Base-by-base conservation (phyloP, 30 jellyfish, hydroid and myxozoan species). In the Aurelia sp. region DNA sequence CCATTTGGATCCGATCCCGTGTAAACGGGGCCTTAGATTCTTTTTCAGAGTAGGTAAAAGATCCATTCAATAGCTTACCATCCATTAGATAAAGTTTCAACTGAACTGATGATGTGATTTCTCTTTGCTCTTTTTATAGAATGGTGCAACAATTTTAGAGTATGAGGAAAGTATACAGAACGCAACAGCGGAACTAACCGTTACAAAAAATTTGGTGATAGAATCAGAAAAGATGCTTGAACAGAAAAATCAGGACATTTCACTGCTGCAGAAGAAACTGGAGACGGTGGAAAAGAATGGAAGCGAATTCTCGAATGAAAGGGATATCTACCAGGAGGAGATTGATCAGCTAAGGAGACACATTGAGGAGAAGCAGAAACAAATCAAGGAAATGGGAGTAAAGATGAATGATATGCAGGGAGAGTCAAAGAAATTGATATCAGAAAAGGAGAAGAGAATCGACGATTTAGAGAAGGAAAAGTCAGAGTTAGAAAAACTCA, bases 311-410 rank as follows among this genome's bases (percentile, higher is more conserved):
- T 21, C 62, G 20, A 62, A 87, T 8, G 87, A 76, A 12, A 69
- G 86, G 66, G 31, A 77, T 55, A 66, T 23, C 48, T 60, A 84
- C 88, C 86, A 59, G 63, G 90, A 70, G 50, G 88, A 95, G 79
- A 64, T 82, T 33, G 83, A 73, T 41, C 48, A 31, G 70, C 30
- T 90, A 30, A 63, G 63, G 71, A 15, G 31, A 17, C 79, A 78
- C n/a, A 66, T 78, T 15, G 96, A 95, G 30, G 82, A 96, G 83
- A 44, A 87, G 57, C 91, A 95, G 78, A 16, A 47, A 11, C 85
- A 81, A 62, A 27, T 87, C 44, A 50, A 33, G 16, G 87, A 19
- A 5, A 6, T 78, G 40, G 30, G n/a, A 9, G 21, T 37, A 16
- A 62, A 87, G 18, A 65, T 87, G n/a, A 62, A n/a, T 11, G 82